Evolutionary conservation across 2,113 vertebrate species (phyloP).

Genomic region (Gambusia holbrooki): DNA sequence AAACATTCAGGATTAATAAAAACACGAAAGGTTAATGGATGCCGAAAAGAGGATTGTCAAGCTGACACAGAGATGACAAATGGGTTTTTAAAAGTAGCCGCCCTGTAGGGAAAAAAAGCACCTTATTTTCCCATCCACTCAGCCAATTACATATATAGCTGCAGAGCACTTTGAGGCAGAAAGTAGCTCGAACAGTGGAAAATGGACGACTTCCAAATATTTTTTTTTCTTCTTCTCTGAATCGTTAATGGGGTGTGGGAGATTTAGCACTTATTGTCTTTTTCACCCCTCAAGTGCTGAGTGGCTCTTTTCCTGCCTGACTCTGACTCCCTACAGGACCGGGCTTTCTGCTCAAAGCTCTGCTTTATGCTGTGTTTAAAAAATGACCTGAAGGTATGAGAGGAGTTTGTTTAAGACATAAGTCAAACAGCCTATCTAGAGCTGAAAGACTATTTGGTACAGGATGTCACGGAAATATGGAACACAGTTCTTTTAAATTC

Average conservation of each 20-base stretch:
- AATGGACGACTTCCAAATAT: conserved; percentile 30
- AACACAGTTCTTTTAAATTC: neutral
- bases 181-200: conserved; percentile 25
- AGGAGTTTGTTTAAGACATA: conserved; percentile 24
- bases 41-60: conserved; percentile 24
- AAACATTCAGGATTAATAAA: conserved; percentile 25
- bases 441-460: conserved; percentile 4
- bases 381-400: conserved; percentile 9
- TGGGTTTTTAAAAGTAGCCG: conserved; percentile 23
- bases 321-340: conserved; percentile 19
- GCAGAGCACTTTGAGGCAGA: conserved; percentile 5
- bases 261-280: conserved; percentile 33
- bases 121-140: conserved; percentile 25
- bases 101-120: conserved; percentile 3
- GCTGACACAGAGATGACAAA: conserved; percentile 40
- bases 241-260: conserved; percentile 25
- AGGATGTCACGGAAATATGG: neutral
- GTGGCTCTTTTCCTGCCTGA: conserved; percentile 6
- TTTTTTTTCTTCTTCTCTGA: conserved; percentile 1
- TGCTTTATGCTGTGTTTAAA: neutral
- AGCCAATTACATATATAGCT: conserved; percentile 24
- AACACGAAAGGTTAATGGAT: conserved; percentile 11
- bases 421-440: conserved; percentile 10
- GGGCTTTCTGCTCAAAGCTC: conserved; percentile 22
- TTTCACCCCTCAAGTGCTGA: conserved; percentile 27